A percentile compares a stretch with the other conserved stretches of the same genome.
phyloP scores from a whole-genome alignment of 2,113 vertebrate species.

The Rutilus rutilus region DNA sequence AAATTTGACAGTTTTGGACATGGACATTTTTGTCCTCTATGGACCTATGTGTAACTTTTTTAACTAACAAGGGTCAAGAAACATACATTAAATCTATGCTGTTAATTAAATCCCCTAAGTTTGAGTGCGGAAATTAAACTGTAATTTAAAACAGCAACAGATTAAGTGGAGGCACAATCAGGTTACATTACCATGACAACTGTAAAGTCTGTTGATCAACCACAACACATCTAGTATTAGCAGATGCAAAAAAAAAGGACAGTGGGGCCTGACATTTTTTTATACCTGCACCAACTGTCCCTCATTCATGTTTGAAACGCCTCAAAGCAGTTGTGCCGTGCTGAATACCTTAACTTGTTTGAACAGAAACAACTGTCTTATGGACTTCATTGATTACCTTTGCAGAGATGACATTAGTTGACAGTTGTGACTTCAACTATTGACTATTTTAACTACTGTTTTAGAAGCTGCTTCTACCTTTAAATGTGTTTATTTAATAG shows the following conservation, averaged over 20 bases:
- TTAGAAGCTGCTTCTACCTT: background rate
- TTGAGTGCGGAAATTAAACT: background rate
- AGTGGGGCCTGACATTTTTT: background rate
- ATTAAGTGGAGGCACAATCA: constrained; percentile 13
- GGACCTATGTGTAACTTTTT: too few relatives aligned
- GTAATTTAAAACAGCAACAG: background rate
- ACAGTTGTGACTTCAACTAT: background rate
- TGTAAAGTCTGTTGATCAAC: constrained; percentile 45
- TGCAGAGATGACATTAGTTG: background rate
- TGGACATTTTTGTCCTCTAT: too few relatives aligned
- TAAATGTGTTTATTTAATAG: background rate
- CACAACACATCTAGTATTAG: constrained; percentile 35
- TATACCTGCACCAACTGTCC: background rate
- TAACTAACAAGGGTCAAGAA: background rate
- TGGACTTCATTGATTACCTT: background rate
- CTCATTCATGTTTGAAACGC: background rate
- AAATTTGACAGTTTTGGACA: too few relatives aligned
- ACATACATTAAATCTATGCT: background rate
- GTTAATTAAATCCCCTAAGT: background rate
- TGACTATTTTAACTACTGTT: background rate
- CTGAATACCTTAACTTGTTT: constrained; percentile 19
- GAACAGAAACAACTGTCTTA: constrained; percentile 34
- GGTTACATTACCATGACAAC: constrained; percentile 59
- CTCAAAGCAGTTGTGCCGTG: background rate
- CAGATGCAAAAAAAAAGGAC: constrained; percentile 1